These are phyloP conservation scores for Prinia subflava DNA, from an alignment of 2,113 vertebrate species.

Conservation along the genomic window DNA sequence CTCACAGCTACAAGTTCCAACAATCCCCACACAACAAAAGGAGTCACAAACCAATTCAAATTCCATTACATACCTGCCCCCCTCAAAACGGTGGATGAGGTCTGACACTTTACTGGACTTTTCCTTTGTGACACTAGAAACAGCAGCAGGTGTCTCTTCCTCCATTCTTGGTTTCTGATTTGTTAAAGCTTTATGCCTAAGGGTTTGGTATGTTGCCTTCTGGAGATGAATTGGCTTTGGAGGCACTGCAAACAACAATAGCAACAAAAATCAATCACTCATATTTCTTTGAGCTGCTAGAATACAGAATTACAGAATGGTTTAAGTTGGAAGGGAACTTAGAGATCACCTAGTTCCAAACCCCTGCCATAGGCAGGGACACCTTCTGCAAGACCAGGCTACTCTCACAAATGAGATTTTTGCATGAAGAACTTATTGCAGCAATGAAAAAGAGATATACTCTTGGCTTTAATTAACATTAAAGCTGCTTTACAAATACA, in stretches of 20 bases:
- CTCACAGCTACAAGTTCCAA: neutral
- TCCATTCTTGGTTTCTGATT: slow-evolving; percentile 81
- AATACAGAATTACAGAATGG: neutral
- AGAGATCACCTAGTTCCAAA: neutral
- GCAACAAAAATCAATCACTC: neutral
- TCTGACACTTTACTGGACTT: slow-evolving; percentile 88
- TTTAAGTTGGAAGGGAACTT: neutral
- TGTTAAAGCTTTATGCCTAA: slow-evolving; percentile 72
- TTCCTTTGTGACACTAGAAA: slow-evolving; percentile 71
- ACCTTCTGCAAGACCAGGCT: neutral
- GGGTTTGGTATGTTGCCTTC: slow-evolving; percentile 71
- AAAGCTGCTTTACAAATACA: neutral
- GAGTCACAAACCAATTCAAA: neutral
- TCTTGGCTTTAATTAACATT: neutral
- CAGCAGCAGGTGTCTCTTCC: slow-evolving; percentile 66
- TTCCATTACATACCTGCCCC: slow-evolving; percentile 81
- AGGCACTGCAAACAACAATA: slow-evolving; percentile 81
- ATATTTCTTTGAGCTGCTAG: neutral
- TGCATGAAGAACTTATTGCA: neutral
- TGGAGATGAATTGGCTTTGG: slow-evolving; percentile 90
- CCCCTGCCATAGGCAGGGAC: neutral
- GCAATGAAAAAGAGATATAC: neutral
- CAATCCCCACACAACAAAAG: neutral
- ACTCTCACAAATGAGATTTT: neutral
- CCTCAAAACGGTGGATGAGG: slow-evolving; percentile 95